Evolutionary conservation across 2,797 vertebrate species (phyloP).

Genomic region (Sebastes oblongus): DNA sequence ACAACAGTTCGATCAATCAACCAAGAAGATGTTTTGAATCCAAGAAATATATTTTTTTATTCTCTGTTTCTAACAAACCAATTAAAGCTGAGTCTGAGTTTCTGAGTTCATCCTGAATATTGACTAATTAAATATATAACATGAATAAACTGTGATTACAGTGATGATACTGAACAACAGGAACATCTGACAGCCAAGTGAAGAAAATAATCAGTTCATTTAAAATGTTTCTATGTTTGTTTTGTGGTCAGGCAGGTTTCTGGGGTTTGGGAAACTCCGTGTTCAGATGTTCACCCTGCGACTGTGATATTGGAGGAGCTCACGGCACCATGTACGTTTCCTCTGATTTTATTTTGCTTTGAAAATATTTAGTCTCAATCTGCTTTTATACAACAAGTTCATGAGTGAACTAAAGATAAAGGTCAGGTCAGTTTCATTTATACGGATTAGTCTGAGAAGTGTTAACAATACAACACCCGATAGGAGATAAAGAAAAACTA

Average conservation of each 20-base stretch:
- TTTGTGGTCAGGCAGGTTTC: conserved; percentile 81
- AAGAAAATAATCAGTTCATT: neutral
- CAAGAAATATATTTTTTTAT: too few relatives aligned
- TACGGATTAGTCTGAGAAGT: neutral
- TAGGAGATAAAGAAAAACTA: too few relatives aligned
- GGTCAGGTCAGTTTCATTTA: neutral
- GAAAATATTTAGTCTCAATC: neutral
- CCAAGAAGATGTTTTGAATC: too few relatives aligned
- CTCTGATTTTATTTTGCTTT: neutral
- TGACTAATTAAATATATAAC: neutral
- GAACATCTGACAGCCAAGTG: neutral
- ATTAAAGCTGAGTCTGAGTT: too few relatives aligned
- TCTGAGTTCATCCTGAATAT: neutral
- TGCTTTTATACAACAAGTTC: neutral
- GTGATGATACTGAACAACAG: neutral
- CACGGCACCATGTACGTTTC: conserved; percentile 79
- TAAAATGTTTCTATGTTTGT: neutral
- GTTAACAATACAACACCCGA: too few relatives aligned
- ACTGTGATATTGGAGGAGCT: conserved; percentile 89
- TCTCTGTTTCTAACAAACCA: too few relatives aligned
- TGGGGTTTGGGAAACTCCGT: conserved; percentile 87
- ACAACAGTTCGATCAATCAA: too few relatives aligned
- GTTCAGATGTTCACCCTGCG: conserved; percentile 84
- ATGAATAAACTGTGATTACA: too few relatives aligned
- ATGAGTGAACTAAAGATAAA: neutral